These are phyloP conservation scores for Harpalus rufipes DNA, from an alignment of 2,888 invertebrate species.

Conservation along the genomic window DNA sequence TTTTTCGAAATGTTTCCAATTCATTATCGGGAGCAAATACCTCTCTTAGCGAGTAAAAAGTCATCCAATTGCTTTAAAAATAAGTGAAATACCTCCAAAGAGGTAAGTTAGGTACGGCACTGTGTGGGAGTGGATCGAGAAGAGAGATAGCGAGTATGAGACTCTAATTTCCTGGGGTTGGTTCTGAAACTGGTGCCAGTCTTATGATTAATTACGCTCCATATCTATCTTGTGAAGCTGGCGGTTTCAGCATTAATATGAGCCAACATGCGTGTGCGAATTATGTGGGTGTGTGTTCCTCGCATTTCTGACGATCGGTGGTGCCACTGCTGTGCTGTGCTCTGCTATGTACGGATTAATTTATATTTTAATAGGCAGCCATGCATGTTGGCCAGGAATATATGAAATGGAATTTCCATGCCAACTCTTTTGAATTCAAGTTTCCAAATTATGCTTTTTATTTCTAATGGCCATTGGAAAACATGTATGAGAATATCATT, in stretches of 20 bases:
- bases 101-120: too few species aligned
- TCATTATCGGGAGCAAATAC: too few species aligned
- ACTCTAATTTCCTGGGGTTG: slow-evolving; percentile 60
- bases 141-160: slow-evolving; percentile 21
- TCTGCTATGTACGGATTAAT: slow-evolving; percentile 19
- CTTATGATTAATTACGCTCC: slow-evolving; percentile 62
- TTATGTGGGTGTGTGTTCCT: slow-evolving; percentile 33
- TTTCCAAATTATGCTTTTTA: slow-evolving; percentile 19
- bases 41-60: too few species aligned
- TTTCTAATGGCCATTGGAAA: slow-evolving; percentile 7
- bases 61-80: too few species aligned
- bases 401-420: slow-evolving; percentile 41
- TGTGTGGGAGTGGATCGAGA: slow-evolving; percentile 1
- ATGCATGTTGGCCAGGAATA: slow-evolving; percentile 18
- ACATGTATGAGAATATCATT: too few species aligned
- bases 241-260: slow-evolving; percentile 54
- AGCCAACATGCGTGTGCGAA: slow-evolving; percentile 49
- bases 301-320: slow-evolving; percentile 36
- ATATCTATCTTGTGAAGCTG: slow-evolving; percentile 60
- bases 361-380: slow-evolving; percentile 56
- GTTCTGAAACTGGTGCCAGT: slow-evolving; percentile 60
- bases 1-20: too few species aligned
- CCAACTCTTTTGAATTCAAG: slow-evolving; percentile 20
- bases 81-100: too few species aligned
- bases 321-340: neutral